Percentiles rank a stretch among this genome's conserved stretches.
These are phyloP conservation scores for Meliscaeva auricollis DNA, from an alignment of 2,888 invertebrate species.

Conservation along the genomic window DNA sequence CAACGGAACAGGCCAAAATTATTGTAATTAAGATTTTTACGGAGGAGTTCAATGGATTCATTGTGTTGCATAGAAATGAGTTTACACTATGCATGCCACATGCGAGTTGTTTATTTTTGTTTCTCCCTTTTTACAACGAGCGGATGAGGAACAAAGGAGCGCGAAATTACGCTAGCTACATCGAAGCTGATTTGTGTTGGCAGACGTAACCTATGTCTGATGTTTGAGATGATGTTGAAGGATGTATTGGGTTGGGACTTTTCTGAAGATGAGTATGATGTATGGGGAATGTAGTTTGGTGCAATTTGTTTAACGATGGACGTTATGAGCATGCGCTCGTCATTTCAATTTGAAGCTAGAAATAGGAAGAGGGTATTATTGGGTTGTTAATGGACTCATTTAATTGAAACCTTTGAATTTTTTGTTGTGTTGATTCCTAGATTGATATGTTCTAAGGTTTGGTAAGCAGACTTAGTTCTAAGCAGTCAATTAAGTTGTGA, in stretches of 20 bases:
- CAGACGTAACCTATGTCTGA: conserved; percentile 59
- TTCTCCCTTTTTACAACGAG: neutral
- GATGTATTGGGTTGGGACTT: conserved; percentile 16
- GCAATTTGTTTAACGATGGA: conserved; percentile 66
- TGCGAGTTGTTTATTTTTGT: neutral
- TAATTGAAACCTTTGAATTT: conserved; percentile 26
- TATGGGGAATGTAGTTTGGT: conserved; percentile 56
- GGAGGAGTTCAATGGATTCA: conserved; percentile 54
- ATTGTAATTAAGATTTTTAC: conserved; percentile 74
- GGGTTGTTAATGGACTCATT: conserved; percentile 52
- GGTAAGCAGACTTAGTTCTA: neutral
- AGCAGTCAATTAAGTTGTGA: neutral
- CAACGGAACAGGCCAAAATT: conserved; percentile 51
- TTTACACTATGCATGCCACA: conserved; percentile 17
- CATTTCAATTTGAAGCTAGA: conserved; percentile 64
- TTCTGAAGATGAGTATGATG: conserved; percentile 38
- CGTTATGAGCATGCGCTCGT: conserved; percentile 59
- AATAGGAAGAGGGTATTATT: conserved; percentile 30
- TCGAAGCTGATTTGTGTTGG: conserved; percentile 67
- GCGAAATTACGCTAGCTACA: conserved; percentile 37
- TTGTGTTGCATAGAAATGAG: conserved; percentile 22
- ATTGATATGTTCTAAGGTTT: neutral
- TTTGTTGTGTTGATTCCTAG: neutral
- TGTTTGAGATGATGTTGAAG: conserved; percentile 10
- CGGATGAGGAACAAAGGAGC: conserved; percentile 61